phyloP scores from a whole-genome alignment of 2,888 invertebrate species.

The Sclerodermus sp. region DNA sequence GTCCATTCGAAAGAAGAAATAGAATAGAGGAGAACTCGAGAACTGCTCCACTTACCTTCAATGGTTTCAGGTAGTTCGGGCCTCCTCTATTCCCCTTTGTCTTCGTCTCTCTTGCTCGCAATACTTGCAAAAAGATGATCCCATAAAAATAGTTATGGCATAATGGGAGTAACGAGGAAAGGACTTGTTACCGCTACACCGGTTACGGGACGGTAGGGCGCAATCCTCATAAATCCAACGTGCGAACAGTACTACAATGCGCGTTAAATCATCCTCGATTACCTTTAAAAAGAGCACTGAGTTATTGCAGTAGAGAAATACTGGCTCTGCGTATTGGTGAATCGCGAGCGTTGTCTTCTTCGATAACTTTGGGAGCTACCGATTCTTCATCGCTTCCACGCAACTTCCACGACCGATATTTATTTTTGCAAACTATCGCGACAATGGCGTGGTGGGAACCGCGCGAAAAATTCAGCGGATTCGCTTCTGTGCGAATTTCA shows the following conservation, averaged over 20 bases:
- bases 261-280: slow-evolving; percentile 42
- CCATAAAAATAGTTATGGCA: slow-evolving; percentile 43
- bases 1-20: slow-evolving; percentile 37
- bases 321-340: no score
- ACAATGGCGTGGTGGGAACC: no score
- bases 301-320: slow-evolving; percentile 26
- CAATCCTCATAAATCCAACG: slow-evolving; percentile 40
- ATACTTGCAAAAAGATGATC: slow-evolving; percentile 24
- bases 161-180: slow-evolving; percentile 41
- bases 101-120: background rate
- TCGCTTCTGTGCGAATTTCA: no score
- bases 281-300: slow-evolving; percentile 33
- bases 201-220: slow-evolving; percentile 10
- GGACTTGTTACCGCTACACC: slow-evolving; percentile 30
- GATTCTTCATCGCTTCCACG: no score
- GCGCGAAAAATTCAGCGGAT: no score
- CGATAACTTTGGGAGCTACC: no score
- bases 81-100: slow-evolving; percentile 12
- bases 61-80: slow-evolving; percentile 37
- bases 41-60: slow-evolving; percentile 44
- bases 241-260: slow-evolving; percentile 42
- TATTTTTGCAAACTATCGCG: no score
- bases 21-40: slow-evolving; percentile 42
- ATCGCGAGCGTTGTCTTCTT: no score
- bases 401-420: no score